phyloP scores from a whole-genome alignment of 2,888 invertebrate species.

The Ophion obscuratus region DNA sequence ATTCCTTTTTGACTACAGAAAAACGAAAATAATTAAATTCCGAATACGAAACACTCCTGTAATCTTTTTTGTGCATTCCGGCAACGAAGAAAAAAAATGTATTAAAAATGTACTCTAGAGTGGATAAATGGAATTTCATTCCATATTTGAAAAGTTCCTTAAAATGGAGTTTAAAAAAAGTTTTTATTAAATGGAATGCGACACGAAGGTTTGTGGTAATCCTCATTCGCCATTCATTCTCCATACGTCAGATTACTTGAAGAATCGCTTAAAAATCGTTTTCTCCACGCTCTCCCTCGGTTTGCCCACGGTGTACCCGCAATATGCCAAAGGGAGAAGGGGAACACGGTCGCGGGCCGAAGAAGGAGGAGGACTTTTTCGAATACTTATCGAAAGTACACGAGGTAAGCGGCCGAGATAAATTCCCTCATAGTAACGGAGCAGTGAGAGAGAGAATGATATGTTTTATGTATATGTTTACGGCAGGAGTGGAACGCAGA shows the following conservation, averaged over 20 bases:
- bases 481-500: too few relatives aligned
- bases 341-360: neutral
- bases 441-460: neutral
- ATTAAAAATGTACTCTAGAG: conserved; percentile 4
- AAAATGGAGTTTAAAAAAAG: too few relatives aligned
- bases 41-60: too few relatives aligned
- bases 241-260: too few relatives aligned
- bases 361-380: conserved; percentile 23
- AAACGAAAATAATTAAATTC: too few relatives aligned
- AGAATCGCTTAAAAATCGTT: too few relatives aligned
- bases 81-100: neutral
- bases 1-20: too few relatives aligned
- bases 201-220: too few relatives aligned
- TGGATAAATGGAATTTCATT: conserved; percentile 6
- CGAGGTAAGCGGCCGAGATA: conserved; percentile 43
- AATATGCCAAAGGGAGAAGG: neutral
- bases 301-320: neutral
- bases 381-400: conserved; percentile 58
- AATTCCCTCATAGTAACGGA: conserved; percentile 48
- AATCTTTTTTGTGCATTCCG: too few relatives aligned
- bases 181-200: too few relatives aligned
- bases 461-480: neutral
- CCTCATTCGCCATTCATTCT: too few relatives aligned
- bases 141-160: neutral
- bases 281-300: neutral